Conservation (phyloP, 2,113 vertebrate species). For the Chelonoidis abingdonii region DNA sequence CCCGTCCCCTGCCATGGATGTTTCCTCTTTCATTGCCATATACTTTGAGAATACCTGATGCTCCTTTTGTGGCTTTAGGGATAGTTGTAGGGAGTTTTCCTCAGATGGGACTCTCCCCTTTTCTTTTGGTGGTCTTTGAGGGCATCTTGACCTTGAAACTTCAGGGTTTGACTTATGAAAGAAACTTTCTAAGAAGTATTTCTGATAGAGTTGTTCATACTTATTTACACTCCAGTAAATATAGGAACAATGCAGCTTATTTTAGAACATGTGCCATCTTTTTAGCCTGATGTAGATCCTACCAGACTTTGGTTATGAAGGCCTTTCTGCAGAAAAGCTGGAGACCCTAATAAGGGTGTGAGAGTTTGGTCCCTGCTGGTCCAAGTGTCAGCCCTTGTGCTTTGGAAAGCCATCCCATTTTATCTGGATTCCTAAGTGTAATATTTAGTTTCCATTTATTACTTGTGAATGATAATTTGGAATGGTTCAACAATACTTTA, state of each 20-base stretch:
- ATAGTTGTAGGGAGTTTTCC: not conserved
- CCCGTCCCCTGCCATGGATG: not conserved
- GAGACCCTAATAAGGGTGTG: not conserved
- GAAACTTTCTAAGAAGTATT: not conserved
- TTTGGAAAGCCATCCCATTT: not conserved
- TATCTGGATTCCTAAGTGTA: not conserved
- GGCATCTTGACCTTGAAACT: not conserved
- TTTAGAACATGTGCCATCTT: not conserved
- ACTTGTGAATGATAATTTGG: not conserved
- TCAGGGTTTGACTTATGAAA: not conserved
- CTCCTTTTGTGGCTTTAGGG: not conserved
- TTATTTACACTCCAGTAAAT: not conserved
- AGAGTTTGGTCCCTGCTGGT: not conserved
- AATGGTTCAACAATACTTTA: not conserved
- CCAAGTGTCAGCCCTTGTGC: not conserved
- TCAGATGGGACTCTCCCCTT: not conserved
- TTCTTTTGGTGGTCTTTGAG: rapidly evolving
- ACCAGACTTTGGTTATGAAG: not conserved
- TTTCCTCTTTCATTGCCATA: not conserved
- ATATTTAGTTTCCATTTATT: not conserved
- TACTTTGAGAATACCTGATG: not conserved
- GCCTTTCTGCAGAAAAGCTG: rapidly evolving
- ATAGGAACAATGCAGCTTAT: rapidly evolving
- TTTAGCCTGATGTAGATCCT: rapidly evolving
- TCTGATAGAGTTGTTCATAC: not conserved